Base-by-base conservation (phyloP, 2,888 invertebrate genomes). In the Helicoverpa assulta region DNA sequence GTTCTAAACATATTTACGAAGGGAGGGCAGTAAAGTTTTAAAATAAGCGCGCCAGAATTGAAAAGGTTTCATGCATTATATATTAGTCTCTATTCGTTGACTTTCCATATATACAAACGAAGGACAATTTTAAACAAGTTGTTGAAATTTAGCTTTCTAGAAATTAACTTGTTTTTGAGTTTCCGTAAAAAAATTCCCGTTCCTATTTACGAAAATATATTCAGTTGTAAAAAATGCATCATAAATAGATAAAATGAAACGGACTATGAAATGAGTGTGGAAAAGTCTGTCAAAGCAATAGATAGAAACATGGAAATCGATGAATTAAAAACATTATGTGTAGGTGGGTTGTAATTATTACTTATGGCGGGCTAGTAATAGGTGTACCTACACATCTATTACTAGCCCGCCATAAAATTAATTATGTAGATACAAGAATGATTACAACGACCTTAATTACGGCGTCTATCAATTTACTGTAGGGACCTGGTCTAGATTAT, bases 371-470 rank as follows among this genome's bases (percentile, higher is more conserved):
- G n/a, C n/a, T n/a, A n/a, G n/a, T n/a, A n/a, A n/a, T n/a, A n/a
- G n/a, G n/a, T n/a, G n/a, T n/a, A n/a, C n/a, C n/a, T n/a, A n/a
- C n/a, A n/a, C 40, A 40, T 18, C 10, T 33, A 16, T 47, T 21
- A 60, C 18, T 29, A 52, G 21, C n/a, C 51, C 26, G n/a, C 14
- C 58, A 40, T 65, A 53, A 37, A 60, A 73, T 72, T 52, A 73
- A 60, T 52, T 60, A 73, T 60, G 51, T 60, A 43, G 2, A 4
- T 37, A 55, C 59, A 73, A 73, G 56, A 56, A 47, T 56, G 51
- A 56, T 73, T 66, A 72, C 18, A 10, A 43, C 10, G 47, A 16
- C 59, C 47, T 52, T 60, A 73, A 72, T 73, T 73, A 53, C 37
- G 56, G 16, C 37, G 40, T 52, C 56, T 47, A 37, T 60, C 21